phyloP scores from a whole-genome alignment of 1,140 invertebrate species.

The Helicoverpa zea region DNA sequence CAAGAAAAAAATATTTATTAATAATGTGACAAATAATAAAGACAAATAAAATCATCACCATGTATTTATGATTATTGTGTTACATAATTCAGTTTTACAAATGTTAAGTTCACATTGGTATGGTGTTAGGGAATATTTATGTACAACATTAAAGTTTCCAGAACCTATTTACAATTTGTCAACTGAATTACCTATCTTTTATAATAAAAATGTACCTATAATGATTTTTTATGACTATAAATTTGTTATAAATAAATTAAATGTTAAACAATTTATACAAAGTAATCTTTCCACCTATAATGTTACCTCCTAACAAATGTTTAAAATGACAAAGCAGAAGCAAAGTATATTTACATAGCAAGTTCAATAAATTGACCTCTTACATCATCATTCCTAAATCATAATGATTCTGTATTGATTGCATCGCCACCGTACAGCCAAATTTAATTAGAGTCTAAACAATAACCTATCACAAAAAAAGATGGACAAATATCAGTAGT shows the following conservation, averaged over 20 bases:
- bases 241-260: constrained; percentile 43
- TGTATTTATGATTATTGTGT: constrained; percentile 35
- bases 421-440: neutral
- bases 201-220: constrained; percentile 37
- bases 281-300: constrained; percentile 42
- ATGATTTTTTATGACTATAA: constrained; percentile 39
- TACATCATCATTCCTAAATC: constrained; percentile 29
- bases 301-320: constrained; percentile 37
- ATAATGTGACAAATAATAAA: constrained; percentile 6
- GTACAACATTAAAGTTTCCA: constrained; percentile 20
- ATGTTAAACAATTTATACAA: constrained; percentile 44
- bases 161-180: constrained; percentile 11
- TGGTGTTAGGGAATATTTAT: constrained; percentile 26
- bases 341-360: constrained; percentile 44
- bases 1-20: too few species aligned
- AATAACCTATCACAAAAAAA: neutral
- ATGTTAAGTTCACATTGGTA: constrained; percentile 13
- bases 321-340: constrained; percentile 44
- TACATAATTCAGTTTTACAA: constrained; percentile 38
- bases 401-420: neutral
- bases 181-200: constrained; percentile 40
- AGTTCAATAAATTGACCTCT: constrained; percentile 45
- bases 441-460: constrained; percentile 1
- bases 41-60: constrained; percentile 27
- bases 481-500: too few species aligned